A percentile compares a stretch with the other conserved stretches of the same genome.
phyloP scores from a whole-genome alignment of 2,888 invertebrate species.

The Orthonychiurus folsomi region DNA sequence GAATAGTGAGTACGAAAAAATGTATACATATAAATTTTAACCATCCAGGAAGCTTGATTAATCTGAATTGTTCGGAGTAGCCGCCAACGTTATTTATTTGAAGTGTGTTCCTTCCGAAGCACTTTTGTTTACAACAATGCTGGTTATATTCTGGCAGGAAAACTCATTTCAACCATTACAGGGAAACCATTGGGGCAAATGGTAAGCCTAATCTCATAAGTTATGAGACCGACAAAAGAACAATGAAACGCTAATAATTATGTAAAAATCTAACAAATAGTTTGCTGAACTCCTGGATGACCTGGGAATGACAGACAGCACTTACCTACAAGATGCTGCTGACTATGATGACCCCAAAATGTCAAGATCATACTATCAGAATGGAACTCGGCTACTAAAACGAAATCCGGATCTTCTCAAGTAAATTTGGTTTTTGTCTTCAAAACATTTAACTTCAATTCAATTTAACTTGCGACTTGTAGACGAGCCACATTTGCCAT shows the following conservation, averaged over 20 bases:
- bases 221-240: too few species aligned
- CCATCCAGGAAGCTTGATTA: too few species aligned
- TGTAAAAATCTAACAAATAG: not conserved
- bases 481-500: not conserved
- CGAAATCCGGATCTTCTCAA: not conserved
- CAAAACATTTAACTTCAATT: not conserved
- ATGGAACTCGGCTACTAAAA: not conserved
- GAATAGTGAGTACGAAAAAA: too few species aligned
- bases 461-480: not conserved
- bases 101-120: too few species aligned
- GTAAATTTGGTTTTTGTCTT: not conserved
- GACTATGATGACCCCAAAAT: not conserved
- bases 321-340: not conserved
- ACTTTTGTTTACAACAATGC: too few species aligned
- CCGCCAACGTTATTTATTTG: too few species aligned
- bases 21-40: too few species aligned
- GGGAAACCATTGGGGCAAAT: too few species aligned
- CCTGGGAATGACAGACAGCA: not conserved
- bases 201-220: too few species aligned
- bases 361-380: not conserved
- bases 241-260: too few species aligned
- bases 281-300: not conserved
- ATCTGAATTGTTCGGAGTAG: too few species aligned
- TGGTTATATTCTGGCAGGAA: too few species aligned
- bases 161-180: not conserved